Base-by-base conservation (phyloP, 1,140 invertebrate genomes). In the Aphidius ervi region DNA sequence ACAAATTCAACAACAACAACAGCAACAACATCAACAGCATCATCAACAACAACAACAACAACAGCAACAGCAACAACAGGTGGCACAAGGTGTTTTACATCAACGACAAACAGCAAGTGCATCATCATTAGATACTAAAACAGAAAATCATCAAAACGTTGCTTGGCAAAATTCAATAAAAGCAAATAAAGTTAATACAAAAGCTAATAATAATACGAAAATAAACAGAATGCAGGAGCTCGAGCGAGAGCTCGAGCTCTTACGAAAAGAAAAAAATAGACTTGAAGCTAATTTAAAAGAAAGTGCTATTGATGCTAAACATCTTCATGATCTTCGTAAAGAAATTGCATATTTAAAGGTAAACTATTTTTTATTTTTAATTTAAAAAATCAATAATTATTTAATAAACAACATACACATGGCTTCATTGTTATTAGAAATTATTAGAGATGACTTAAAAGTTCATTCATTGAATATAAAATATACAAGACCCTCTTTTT, bases 11-110 rank as follows among this genome's bases (percentile, higher is more conserved):
- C 23, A 31, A 31, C 23, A 63, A 78, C 83, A 42, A 73, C 82
- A 63, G 77, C 82, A 83, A 81, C 69, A 74, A 81, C 66, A 48
- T 73, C 82, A 63, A 78, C 83, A 42, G 73, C 82, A 63, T 77
- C 82, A 83, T 81, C 69, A 74, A 81, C 66, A 48, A 31, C 52
- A 54, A 5, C 20, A 41, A 40, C 52, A 78, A 79, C 68, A 82
- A 76, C 16, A n/a, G n/a, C 6, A 48, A 58, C 69, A 82, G 65
- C 81, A 82, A 63, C 82, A 83, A 73, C 82, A 83, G 67, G 76
- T 82, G n/a, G 76, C 80, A 41, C 78, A 81, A 46, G 66, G 65
- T 8, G 74, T 77, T 5, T 70, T 81, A 46, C 61, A 55, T 41
- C 46, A 48, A 63, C 59, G 56, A 42, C 59, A 59, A 63, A 50